Evolutionary conservation across 2,888 invertebrate genomes (phyloP).

Genomic region (Itoplectis maculator): DNA sequence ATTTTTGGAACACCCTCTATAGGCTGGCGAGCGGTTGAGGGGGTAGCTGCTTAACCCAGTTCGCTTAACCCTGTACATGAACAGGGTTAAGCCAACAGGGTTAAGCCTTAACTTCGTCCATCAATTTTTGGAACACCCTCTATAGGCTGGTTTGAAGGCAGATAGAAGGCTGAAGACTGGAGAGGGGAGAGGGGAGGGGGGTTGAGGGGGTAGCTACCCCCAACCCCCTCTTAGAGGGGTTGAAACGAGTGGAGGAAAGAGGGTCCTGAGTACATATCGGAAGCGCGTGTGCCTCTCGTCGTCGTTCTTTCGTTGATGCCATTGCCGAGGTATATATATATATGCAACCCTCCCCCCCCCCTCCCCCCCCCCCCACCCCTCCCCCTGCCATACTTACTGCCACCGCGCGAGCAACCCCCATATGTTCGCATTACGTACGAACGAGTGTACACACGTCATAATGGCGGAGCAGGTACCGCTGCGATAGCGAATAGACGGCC

Average conservation of each 20-base stretch:
- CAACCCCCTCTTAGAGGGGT: no score
- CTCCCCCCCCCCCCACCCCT: no score
- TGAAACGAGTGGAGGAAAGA: conserved; percentile 35
- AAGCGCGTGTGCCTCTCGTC: conserved; percentile 37
- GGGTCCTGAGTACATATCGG: conserved; percentile 42
- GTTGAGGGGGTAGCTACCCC: no score
- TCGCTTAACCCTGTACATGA: no score
- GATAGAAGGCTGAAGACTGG: not conserved
- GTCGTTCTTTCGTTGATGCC: conserved; percentile 55
- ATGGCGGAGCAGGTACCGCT: conserved; percentile 56
- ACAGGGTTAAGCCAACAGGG: no score
- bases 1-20: no score
- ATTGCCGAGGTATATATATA: conserved; percentile 19
- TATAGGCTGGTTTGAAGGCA: conserved; percentile 22
- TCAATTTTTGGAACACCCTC: no score
- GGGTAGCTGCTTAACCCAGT: no score
- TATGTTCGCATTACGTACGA: conserved; percentile 64
- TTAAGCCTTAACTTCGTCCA: no score
- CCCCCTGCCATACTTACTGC: conserved; percentile 41
- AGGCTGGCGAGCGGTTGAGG: no score
- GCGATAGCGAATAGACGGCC: conserved; percentile 4
- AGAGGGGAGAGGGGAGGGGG: not conserved
- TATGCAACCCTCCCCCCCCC: no score
- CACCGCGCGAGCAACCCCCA: conserved; percentile 32
- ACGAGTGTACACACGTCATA: conserved; percentile 64